These are phyloP conservation scores for Cyrtorhinus lividipennis DNA, from an alignment of 1,140 invertebrate species.

Conservation along the genomic window DNA sequence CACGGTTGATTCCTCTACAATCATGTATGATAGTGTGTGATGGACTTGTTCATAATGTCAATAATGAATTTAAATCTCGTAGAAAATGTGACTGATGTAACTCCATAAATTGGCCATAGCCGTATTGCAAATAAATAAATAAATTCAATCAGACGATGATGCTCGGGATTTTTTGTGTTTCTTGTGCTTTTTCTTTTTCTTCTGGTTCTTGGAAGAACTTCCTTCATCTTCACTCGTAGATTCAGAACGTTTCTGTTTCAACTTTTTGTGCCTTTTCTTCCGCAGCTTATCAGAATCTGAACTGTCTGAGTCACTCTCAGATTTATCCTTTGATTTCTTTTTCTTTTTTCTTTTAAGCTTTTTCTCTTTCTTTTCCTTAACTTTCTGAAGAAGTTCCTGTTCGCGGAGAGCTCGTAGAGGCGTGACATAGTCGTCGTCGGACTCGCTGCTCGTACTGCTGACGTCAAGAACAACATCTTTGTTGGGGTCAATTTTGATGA, in stretches of 20 bases:
- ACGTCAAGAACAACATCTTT: constrained; percentile 89
- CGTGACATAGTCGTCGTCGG: constrained; percentile 57
- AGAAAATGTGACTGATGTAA: no score
- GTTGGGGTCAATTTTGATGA: constrained; percentile 73
- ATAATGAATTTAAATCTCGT: no score
- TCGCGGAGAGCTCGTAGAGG: constrained; percentile 64
- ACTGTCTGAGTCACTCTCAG: constrained; percentile 26
- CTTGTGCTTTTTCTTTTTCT: constrained; percentile 20
- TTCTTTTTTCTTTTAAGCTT: constrained; percentile 35
- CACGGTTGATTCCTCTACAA: no score
- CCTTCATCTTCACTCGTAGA: constrained; percentile 22
- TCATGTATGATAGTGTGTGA: no score
- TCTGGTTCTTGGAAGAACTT: constrained; percentile 15
- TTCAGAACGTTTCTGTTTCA: constrained; percentile 25
- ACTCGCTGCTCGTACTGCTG: constrained; percentile 85
- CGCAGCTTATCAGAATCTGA: constrained; percentile 28
- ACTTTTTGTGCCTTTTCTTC: constrained; percentile 30
- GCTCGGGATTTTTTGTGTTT: constrained; percentile 27
- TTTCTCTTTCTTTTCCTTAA: constrained; percentile 38
- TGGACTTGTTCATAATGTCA: no score
- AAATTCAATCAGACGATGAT: no score
- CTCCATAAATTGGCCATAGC: no score
- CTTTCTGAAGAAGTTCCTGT: constrained; percentile 45
- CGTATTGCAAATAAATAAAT: no score
- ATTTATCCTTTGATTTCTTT: constrained; percentile 27